These are phyloP conservation scores for Sarcophaga peregrina DNA, from an alignment of 1,140 invertebrate species.

Conservation along the genomic window DNA sequence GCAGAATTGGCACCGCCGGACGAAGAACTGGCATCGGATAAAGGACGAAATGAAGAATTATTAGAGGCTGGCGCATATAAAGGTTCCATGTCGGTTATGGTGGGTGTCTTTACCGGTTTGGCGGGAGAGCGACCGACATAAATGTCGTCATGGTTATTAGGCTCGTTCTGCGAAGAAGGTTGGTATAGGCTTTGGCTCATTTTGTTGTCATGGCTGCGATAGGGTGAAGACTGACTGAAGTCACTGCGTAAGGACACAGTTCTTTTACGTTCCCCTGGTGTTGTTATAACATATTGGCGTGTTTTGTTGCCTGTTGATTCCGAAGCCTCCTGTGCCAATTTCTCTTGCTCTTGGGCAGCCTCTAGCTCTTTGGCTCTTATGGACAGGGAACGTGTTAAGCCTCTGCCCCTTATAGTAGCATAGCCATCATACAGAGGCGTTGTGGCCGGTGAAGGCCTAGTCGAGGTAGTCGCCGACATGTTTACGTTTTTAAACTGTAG, in stretches of 20 bases:
- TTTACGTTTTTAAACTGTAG: background rate
- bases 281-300: constrained; percentile 7
- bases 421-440: constrained; percentile 83
- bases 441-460: constrained; percentile 65
- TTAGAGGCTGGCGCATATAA: constrained; percentile 54
- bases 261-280: constrained; percentile 49
- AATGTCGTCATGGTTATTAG: background rate
- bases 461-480: constrained; percentile 59
- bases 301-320: background rate
- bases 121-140: constrained; percentile 44
- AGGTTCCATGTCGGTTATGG: constrained; percentile 58
- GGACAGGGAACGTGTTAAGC: constrained; percentile 68
- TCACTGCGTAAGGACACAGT: constrained; percentile 59
- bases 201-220: background rate
- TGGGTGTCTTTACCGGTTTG: constrained; percentile 61
- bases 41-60: constrained; percentile 54
- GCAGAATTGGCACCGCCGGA: constrained; percentile 52
- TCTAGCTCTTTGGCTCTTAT: constrained; percentile 61
- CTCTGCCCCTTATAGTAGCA: constrained; percentile 77
- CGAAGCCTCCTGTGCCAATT: background rate
- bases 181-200: constrained; percentile 10
- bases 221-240: constrained; percentile 48
- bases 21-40: constrained; percentile 61
- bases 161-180: background rate
- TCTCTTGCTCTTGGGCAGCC: constrained; percentile 51